Conservation (phyloP, 2,113 vertebrate species). For the Larimichthys polyactis region DNA sequence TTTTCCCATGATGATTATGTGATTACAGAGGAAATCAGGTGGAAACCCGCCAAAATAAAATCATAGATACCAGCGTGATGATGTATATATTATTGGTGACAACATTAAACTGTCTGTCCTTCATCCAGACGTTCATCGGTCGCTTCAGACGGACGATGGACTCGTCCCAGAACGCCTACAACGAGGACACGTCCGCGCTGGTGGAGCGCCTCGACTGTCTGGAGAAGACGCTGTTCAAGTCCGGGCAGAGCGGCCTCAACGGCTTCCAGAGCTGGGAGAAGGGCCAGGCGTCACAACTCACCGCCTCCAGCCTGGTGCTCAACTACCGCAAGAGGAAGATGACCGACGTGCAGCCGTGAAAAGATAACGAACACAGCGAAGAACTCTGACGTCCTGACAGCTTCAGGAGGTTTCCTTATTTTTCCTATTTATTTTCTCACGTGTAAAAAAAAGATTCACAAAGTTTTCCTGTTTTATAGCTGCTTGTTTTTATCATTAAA, state of each 20-base stretch:
- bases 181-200: constrained; percentile 92
- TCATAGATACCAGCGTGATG: too few relatives aligned
- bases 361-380: background rate
- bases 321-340: constrained; percentile 97
- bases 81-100: too few relatives aligned
- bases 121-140: constrained; percentile 89
- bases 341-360: constrained; percentile 81
- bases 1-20: too few relatives aligned
- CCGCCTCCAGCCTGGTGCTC: constrained; percentile 91
- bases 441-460: too few relatives aligned
- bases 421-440: background rate
- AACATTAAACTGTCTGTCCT: background rate
- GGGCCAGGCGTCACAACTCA: constrained; percentile 92
- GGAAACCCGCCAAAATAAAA: too few relatives aligned
- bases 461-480: background rate
- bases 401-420: too few relatives aligned
- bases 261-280: constrained; percentile 96
- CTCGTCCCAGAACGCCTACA: constrained; percentile 96
- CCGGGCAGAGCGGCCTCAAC: constrained; percentile 92
- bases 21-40: too few relatives aligned
- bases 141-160: constrained; percentile 98
- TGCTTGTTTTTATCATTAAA: background rate
- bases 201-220: constrained; percentile 91
- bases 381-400: background rate
- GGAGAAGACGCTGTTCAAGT: constrained; percentile 90